phyloP scores from a whole-genome alignment of 2,888 invertebrate genomes.

The Mythimna vitellina region DNA sequence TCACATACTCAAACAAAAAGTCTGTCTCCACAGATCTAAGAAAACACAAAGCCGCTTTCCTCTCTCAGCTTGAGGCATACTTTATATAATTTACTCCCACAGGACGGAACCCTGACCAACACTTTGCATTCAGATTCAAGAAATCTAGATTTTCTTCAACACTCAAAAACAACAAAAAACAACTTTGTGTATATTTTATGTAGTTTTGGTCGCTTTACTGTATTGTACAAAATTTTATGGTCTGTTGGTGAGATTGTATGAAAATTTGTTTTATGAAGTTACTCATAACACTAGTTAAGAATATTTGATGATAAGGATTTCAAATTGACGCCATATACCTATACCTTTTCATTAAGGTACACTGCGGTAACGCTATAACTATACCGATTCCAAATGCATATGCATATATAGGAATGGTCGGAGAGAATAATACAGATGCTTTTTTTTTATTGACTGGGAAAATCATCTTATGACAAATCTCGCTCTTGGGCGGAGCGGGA shows the following conservation, averaged over 20 bases:
- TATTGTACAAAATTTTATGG: slow-evolving; percentile 4
- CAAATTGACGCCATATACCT: too few relatives aligned
- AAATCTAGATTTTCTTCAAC: slow-evolving; percentile 19
- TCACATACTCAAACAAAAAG: slow-evolving; percentile 9
- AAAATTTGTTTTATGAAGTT: too few relatives aligned
- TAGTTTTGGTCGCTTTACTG: slow-evolving; percentile 15
- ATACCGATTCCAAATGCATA: background rate
- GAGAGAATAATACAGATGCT: too few relatives aligned
- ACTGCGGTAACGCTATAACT: too few relatives aligned
- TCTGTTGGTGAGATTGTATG: background rate
- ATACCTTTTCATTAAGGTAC: too few relatives aligned
- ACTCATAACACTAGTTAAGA: too few relatives aligned
- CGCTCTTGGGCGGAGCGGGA: too few relatives aligned
- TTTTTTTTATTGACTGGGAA: too few relatives aligned
- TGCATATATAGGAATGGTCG: background rate
- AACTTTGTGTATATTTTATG: slow-evolving; percentile 14
- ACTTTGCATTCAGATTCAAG: slow-evolving; percentile 16
- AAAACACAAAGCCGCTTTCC: background rate
- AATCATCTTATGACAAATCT: too few relatives aligned
- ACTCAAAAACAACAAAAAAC: slow-evolving; percentile 4
- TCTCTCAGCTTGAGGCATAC: slow-evolving; percentile 21
- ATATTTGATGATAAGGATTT: too few relatives aligned
- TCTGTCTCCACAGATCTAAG: background rate
- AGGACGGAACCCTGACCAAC: slow-evolving; percentile 1
- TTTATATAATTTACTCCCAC: slow-evolving; percentile 44